Evolutionary conservation across 2,797 vertebrate species (phyloP).

Genomic region (Dipus sagitta): DNA sequence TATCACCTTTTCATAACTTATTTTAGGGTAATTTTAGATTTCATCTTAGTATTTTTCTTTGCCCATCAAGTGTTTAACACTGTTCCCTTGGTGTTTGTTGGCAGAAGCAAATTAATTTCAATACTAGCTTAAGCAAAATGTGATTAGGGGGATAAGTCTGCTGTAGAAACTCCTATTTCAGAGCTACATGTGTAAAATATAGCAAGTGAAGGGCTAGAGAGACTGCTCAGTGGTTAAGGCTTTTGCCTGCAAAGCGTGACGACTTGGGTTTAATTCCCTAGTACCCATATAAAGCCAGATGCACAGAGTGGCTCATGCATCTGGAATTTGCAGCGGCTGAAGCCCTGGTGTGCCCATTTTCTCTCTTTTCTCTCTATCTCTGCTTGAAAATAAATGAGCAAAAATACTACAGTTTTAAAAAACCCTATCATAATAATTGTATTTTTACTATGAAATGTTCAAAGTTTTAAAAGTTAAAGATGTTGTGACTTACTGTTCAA

Average conservation of each 20-base stretch:
- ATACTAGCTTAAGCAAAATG: conserved; percentile 52
- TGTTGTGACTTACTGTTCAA: conserved; percentile 49
- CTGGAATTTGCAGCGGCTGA: no score
- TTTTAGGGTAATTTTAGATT: conserved; percentile 54
- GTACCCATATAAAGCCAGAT: no score
- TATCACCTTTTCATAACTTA: conserved; percentile 50
- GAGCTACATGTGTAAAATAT: neutral
- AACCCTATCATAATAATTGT: neutral
- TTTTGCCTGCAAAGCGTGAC: no score
- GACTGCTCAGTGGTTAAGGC: no score
- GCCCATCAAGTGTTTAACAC: neutral
- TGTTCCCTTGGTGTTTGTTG: conserved; percentile 40
- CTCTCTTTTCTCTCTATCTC: no score
- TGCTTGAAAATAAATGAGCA: no score
- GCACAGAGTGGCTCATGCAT: no score
- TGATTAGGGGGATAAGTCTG: conserved; percentile 15
- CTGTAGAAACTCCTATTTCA: conserved; percentile 27
- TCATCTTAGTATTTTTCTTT: conserved; percentile 28
- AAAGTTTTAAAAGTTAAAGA: conserved; percentile 46
- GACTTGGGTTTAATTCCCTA: no score
- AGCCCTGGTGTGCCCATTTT: no score
- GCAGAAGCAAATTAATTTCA: conserved; percentile 68
- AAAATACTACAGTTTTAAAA: conserved; percentile 10
- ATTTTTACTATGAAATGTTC: conserved; percentile 6
- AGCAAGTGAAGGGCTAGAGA: no score